Conservation (phyloP, 2,797 vertebrate species). For the Loriculus beryllinus region DNA sequence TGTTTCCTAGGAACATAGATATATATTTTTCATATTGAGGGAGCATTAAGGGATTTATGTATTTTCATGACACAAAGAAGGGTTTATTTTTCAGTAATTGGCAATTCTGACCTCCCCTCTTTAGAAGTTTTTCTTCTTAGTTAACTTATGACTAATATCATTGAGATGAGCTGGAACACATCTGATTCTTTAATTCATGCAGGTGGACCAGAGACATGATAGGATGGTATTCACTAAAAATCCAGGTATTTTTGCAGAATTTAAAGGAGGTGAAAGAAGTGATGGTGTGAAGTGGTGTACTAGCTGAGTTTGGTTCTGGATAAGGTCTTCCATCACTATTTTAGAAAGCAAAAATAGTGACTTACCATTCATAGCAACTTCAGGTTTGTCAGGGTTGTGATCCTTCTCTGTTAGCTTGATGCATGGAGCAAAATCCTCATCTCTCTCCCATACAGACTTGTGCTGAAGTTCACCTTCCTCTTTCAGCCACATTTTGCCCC, state of each 20-base stretch:
- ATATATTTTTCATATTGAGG: rapidly evolving
- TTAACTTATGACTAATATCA: not conserved
- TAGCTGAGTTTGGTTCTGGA: not conserved
- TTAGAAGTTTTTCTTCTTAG: not conserved
- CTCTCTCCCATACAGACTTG: not conserved
- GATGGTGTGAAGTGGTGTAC: not conserved
- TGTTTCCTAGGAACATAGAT: not conserved
- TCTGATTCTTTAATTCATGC: not conserved
- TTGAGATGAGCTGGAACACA: not conserved
- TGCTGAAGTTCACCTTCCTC: not conserved
- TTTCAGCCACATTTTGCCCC: not conserved
- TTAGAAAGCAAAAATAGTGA: not conserved
- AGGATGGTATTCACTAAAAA: not conserved
- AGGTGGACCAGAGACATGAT: not conserved
- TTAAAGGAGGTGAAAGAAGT: not conserved
- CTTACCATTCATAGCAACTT: not conserved
- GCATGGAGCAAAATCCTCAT: not conserved
- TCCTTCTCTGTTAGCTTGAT: not conserved
- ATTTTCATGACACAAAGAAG: not conserved
- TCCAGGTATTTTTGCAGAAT: not conserved
- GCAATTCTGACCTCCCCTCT: not conserved
- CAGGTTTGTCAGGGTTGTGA: not conserved
- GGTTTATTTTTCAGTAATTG: not conserved
- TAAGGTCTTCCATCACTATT: not conserved
- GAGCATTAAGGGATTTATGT: not conserved